Conservation (phyloP, 2,113 vertebrate genomes). For the Budorcas taxicolor region DNA sequence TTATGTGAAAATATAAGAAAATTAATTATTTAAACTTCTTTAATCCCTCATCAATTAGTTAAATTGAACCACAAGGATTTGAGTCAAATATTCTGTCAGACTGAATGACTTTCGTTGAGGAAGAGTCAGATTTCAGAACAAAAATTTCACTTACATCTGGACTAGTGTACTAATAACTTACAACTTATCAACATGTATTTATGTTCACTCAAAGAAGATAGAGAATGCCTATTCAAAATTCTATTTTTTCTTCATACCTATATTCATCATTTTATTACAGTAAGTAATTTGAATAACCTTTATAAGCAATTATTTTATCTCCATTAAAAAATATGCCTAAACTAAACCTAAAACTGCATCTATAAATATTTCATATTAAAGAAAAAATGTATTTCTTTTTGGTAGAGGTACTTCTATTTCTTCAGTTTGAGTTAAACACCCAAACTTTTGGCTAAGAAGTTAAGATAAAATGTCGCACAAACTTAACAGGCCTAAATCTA, state of each 20-base stretch:
- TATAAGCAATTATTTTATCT: not conserved
- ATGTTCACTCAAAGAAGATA: not conserved
- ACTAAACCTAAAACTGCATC: not conserved
- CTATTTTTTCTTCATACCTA: not conserved
- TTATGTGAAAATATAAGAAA: not conserved
- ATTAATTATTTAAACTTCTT: not conserved
- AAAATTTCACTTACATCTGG: not conserved
- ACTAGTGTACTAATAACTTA: not conserved
- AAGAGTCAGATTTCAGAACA: not conserved
- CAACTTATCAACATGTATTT: not conserved
- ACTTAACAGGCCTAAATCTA: not conserved
- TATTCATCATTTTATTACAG: not conserved
- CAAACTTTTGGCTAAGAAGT: not conserved
- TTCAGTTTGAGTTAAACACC: not conserved
- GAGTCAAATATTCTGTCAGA: not conserved
- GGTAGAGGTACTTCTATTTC: not conserved
- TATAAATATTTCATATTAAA: not conserved
- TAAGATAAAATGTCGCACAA: not conserved
- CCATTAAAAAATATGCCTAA: not conserved
- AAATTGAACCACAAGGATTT: not conserved
- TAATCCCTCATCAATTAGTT: not conserved
- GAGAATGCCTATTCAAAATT: not conserved
- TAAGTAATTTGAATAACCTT: not conserved
- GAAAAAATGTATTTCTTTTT: not conserved
- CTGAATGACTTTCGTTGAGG: not conserved